Evolutionary conservation across 2,113 vertebrate genomes (phyloP).

Genomic region (Leucosticte australis): DNA sequence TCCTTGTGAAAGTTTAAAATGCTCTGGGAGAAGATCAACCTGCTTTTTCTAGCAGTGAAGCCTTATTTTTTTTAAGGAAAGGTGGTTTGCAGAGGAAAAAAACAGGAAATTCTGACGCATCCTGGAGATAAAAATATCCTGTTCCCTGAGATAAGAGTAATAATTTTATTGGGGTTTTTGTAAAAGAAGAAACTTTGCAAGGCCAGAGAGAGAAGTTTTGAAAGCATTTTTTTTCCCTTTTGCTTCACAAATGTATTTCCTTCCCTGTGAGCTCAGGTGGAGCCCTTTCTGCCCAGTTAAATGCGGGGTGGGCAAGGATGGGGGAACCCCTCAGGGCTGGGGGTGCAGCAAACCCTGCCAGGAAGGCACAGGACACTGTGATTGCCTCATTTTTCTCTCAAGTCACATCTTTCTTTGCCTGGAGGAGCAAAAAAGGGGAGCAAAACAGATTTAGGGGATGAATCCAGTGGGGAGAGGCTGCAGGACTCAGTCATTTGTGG

Average conservation of each 20-base stretch:
- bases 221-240: not conserved
- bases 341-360: not conserved
- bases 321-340: not conserved
- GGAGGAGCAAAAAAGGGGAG: not conserved
- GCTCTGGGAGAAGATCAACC: not conserved
- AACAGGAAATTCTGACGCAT: slow-evolving; percentile 46
- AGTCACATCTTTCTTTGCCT: not conserved
- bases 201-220: not conserved
- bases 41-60: not conserved
- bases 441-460: not conserved
- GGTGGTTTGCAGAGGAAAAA: not conserved
- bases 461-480: not conserved
- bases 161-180: slow-evolving; percentile 8
- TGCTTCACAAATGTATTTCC: not conserved
- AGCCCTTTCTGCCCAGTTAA: not conserved
- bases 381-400: not conserved
- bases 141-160: slow-evolving; percentile 43
- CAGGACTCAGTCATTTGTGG: not conserved
- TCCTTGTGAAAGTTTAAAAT: not conserved
- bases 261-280: not conserved
- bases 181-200: not conserved
- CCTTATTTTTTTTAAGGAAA: not conserved
- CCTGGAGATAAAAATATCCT: slow-evolving; percentile 33
- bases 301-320: not conserved
- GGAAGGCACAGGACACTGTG: fast-evolving